Evolutionary conservation across 2,797 vertebrate genomes (phyloP).

Genomic region (Alcedo quadribrachys): DNA sequence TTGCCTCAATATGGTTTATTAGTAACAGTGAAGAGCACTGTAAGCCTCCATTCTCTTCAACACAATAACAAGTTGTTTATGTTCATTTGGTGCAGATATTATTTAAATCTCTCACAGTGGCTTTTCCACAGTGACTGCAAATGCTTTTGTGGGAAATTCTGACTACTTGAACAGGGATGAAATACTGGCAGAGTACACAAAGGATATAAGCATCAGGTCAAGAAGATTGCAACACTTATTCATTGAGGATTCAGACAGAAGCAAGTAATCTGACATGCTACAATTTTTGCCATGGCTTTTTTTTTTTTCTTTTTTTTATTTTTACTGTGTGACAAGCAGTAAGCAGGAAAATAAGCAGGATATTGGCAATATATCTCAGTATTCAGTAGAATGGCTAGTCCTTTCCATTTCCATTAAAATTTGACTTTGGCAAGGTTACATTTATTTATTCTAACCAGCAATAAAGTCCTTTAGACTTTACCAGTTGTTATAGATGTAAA

Average conservation of each 20-base stretch:
- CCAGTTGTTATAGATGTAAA: neutral
- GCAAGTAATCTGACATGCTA: neutral
- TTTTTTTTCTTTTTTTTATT: neutral
- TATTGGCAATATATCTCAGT: neutral
- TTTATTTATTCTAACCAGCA: neutral
- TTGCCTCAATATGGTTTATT: neutral
- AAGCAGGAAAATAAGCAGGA: slow-evolving; percentile 6
- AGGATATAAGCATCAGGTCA: neutral
- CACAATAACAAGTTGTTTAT: neutral
- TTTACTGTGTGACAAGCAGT: neutral
- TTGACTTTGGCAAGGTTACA: slow-evolving; percentile 3
- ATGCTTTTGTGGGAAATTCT: slow-evolving; percentile 15
- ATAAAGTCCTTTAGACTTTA: slow-evolving; percentile 8
- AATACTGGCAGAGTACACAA: neutral
- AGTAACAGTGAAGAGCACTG: slow-evolving; percentile 13
- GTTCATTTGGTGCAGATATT: neutral
- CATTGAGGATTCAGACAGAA: neutral
- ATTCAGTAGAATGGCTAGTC: neutral
- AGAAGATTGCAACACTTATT: neutral
- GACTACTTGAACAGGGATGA: neutral
- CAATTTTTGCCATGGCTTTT: neutral
- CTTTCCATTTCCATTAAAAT: slow-evolving; percentile 11
- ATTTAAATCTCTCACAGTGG: slow-evolving; percentile 24
- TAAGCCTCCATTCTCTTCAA: neutral
- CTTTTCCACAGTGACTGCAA: neutral